Evolutionary conservation across 2,888 invertebrate genomes (phyloP).

Genomic region (Agrotis segetum): DNA sequence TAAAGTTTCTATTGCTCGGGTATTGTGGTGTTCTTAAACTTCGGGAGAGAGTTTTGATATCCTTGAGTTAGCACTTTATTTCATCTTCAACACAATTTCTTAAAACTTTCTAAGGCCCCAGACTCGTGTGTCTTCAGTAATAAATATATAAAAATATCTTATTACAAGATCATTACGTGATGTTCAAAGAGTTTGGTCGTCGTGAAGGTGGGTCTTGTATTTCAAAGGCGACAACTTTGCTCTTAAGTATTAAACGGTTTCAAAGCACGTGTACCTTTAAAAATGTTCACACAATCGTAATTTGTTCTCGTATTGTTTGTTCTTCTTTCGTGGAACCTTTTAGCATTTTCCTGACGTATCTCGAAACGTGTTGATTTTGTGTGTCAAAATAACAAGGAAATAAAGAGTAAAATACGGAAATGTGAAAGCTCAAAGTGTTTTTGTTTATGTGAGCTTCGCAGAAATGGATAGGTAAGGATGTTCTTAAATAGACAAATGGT

Average conservation of each 20-base stretch:
- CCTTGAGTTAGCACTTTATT: conserved; percentile 30
- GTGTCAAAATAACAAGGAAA: conserved; percentile 30
- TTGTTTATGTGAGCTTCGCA: background rate
- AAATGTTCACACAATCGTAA: conserved; percentile 48
- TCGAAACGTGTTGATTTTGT: conserved; percentile 31
- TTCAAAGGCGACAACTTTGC: conserved; percentile 60
- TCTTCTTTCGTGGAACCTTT: conserved; percentile 30
- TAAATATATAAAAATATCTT: conserved; percentile 57
- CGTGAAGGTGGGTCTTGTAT: conserved; percentile 47
- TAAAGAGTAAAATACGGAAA: conserved; percentile 16
- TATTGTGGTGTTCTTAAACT: background rate
- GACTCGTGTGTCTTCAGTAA: conserved; percentile 39
- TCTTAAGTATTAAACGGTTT: conserved; percentile 52
- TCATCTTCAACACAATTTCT: conserved; percentile 16
- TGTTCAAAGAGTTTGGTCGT: conserved; percentile 55
- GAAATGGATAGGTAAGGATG: conserved; percentile 10
- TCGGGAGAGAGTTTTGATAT: conserved; percentile 31
- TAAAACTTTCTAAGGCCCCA: conserved; percentile 26
- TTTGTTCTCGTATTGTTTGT: conserved; percentile 41
- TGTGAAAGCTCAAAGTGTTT: conserved; percentile 10
- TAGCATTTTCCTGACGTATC: conserved; percentile 13
- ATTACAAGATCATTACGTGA: conserved; percentile 64
- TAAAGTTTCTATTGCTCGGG: background rate
- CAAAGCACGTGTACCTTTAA: conserved; percentile 43
- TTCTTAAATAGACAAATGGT: conserved; percentile 22